phyloP scores from a whole-genome alignment of 2,888 invertebrate species.

The Drosophila aldrichi region DNA sequence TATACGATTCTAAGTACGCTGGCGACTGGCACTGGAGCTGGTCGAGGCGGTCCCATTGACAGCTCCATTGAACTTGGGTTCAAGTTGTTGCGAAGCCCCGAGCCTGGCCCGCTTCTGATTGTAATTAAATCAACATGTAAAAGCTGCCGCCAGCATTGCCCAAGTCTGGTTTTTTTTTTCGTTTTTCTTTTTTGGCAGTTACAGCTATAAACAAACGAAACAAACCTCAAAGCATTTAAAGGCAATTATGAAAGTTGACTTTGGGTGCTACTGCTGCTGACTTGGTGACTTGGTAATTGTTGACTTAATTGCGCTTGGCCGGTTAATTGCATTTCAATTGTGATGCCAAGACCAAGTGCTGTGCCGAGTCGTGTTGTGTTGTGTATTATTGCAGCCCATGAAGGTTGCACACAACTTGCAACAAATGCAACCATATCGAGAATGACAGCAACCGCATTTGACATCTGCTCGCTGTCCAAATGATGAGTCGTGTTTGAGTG shows the following conservation, averaged over 20 bases:
- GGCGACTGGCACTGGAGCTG: constrained; percentile 11
- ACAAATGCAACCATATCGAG: constrained; percentile 38
- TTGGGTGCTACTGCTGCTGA: constrained; percentile 14
- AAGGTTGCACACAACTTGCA: constrained; percentile 55
- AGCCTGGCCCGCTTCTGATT: constrained; percentile 56
- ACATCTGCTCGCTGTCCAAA: constrained; percentile 62
- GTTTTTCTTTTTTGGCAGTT: constrained; percentile 8
- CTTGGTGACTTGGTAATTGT: constrained; percentile 64
- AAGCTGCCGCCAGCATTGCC: constrained; percentile 41
- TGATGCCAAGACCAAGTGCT: constrained; percentile 67
- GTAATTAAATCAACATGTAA: constrained; percentile 70
- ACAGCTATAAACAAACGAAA: constrained; percentile 34
- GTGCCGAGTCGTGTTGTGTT: constrained; percentile 22
- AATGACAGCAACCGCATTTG: constrained; percentile 30
- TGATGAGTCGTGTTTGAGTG: constrained; percentile 73
- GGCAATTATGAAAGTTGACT: constrained; percentile 51
- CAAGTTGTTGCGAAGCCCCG: constrained; percentile 50
- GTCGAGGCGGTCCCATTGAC: constrained; percentile 47
- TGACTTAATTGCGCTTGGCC: constrained; percentile 74
- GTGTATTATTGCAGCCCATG: constrained; percentile 51
- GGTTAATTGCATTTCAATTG: constrained; percentile 79
- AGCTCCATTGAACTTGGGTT: constrained; percentile 73
- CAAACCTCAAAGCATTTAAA: constrained; percentile 53
- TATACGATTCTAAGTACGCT: constrained; percentile 9
- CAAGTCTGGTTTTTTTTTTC: constrained; percentile 15